phyloP scores from a whole-genome alignment of 2,113 vertebrate genomes.

The Brachyhypopomus occidentalis region DNA sequence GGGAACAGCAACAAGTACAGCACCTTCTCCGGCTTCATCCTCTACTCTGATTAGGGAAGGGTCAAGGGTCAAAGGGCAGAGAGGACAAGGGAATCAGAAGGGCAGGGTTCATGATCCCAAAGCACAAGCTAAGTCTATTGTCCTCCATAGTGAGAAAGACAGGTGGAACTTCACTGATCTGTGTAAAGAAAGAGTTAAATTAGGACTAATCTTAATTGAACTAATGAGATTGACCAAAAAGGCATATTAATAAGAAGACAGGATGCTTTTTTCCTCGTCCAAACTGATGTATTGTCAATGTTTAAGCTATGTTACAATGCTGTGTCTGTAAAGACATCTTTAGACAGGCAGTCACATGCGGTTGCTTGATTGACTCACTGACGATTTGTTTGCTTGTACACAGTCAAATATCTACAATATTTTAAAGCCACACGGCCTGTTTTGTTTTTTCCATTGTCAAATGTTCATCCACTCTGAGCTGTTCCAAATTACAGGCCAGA shows the following conservation, averaged over 20 bases:
- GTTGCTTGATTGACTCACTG: not conserved
- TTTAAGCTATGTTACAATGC: not conserved
- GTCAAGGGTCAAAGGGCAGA: not conserved
- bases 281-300: not conserved
- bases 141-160: not conserved
- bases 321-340: not conserved
- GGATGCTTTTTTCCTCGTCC: not conserved
- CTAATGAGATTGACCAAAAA: not conserved
- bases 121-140: not conserved
- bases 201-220: not conserved
- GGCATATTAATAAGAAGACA: not conserved
- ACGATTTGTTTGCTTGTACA: not conserved
- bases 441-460: not conserved
- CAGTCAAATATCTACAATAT: not conserved
- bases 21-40: slow-evolving; percentile 98
- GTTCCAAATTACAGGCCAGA: not conserved
- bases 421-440: not conserved
- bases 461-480: not conserved
- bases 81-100: slow-evolving; percentile 6
- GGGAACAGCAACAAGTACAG: slow-evolving; percentile 99
- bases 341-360: not conserved
- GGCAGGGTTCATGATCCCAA: slow-evolving; percentile 12
- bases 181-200: not conserved
- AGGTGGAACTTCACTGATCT: not conserved
- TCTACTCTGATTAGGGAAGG: slow-evolving; percentile 91